Evolutionary conservation across 1,140 invertebrate genomes (phyloP).

Genomic region (Arctopsyche grandis): DNA sequence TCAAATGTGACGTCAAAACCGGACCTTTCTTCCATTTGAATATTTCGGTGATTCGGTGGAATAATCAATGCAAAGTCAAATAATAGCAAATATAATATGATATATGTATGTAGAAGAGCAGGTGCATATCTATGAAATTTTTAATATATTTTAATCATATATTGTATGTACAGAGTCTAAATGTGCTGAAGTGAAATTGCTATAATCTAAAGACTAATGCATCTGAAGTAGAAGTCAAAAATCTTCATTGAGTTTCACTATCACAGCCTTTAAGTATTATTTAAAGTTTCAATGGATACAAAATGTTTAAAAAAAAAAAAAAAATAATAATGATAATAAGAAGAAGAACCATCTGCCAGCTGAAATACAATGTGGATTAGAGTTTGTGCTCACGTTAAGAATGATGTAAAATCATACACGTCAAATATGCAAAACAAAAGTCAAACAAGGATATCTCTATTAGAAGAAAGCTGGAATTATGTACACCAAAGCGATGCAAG

Average conservation of each 20-base stretch:
- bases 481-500: slow-evolving; percentile 15
- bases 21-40: not conserved
- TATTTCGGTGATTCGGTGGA: not conserved
- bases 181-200: not conserved
- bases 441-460: not conserved
- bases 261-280: not conserved
- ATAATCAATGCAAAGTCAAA: not conserved
- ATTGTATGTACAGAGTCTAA: not conserved
- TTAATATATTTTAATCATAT: not conserved
- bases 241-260: not conserved
- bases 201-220: not conserved
- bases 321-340: not conserved
- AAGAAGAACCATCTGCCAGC: not conserved
- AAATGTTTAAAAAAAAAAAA: not conserved
- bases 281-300: not conserved
- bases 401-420: slow-evolving; percentile 6
- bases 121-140: not conserved
- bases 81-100: not conserved
- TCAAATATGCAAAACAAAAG: slow-evolving; percentile 8
- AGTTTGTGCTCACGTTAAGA: not conserved
- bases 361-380: slow-evolving; percentile 10
- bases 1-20: slow-evolving; percentile 5
- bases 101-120: not conserved
- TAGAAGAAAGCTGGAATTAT: not conserved
- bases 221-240: not conserved